phyloP scores from a whole-genome alignment of 2,113 vertebrate genomes.

The Rhabdornis inornatus region DNA sequence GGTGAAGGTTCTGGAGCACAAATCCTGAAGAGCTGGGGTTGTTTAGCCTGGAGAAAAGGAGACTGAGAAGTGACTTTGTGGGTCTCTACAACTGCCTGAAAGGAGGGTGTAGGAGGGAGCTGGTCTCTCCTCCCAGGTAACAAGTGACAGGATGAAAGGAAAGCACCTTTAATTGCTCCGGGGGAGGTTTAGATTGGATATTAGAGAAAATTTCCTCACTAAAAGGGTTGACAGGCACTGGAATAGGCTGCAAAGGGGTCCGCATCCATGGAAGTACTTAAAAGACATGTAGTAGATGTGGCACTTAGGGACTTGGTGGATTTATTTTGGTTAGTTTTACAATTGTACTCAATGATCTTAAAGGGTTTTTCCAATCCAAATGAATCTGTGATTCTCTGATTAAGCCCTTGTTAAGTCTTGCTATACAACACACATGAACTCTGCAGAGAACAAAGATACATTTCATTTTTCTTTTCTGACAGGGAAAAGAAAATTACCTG shows the following conservation, averaged over 20 bases:
- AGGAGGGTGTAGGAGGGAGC: fast-evolving
- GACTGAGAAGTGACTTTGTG: fast-evolving
- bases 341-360: fast-evolving
- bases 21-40: neutral
- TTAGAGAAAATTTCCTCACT: neutral
- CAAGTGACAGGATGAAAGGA: neutral
- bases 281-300: neutral
- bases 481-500: neutral
- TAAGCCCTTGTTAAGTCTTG: neutral
- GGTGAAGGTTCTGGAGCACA: neutral
- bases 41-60: neutral
- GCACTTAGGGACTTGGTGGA: neutral
- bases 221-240: neutral
- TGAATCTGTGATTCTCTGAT: neutral
- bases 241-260: neutral
- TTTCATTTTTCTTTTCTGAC: neutral
- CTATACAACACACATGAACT: neutral
- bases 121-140: neutral
- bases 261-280: neutral
- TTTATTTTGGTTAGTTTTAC: neutral
- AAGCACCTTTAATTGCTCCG: neutral
- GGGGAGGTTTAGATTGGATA: neutral
- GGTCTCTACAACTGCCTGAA: neutral
- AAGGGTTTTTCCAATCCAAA: neutral
- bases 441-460: neutral